Conservation (phyloP, 2,113 vertebrate genomes). For the Cyrtonyx montezumae region DNA sequence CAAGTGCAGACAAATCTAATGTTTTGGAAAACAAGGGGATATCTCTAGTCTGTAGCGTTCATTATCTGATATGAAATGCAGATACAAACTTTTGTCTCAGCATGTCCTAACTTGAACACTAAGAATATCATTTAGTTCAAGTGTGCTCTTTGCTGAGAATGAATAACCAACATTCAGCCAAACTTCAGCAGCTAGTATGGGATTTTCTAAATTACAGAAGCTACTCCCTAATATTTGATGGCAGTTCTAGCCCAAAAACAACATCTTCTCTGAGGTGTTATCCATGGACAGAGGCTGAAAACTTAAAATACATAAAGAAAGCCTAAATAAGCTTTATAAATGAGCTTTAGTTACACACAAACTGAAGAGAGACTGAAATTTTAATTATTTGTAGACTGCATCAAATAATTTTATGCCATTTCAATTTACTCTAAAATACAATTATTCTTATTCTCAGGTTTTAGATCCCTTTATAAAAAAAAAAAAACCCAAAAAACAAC, state of each 20-base stretch:
- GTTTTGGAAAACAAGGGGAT: neutral
- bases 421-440: slow-evolving; percentile 21
- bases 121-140: neutral
- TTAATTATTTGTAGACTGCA: neutral
- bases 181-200: neutral
- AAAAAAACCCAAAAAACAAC: neutral
- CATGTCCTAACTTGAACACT: neutral
- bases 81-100: neutral
- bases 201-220: neutral
- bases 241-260: neutral
- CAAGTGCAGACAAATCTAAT: neutral
- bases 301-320: neutral
- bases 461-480: slow-evolving; percentile 4
- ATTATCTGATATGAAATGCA: neutral
- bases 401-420: neutral
- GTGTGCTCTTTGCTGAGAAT: neutral
- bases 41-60: neutral
- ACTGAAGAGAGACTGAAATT: neutral
- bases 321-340: neutral
- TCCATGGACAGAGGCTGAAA: neutral
- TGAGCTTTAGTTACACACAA: neutral
- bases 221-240: neutral
- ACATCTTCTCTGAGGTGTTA: neutral
- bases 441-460: slow-evolving; percentile 3
- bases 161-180: neutral